Evolutionary conservation across 2,797 vertebrate species (phyloP), one percentile per base, ranked within the genome.

Genomic region (Ptychadena robeensis): DNA sequence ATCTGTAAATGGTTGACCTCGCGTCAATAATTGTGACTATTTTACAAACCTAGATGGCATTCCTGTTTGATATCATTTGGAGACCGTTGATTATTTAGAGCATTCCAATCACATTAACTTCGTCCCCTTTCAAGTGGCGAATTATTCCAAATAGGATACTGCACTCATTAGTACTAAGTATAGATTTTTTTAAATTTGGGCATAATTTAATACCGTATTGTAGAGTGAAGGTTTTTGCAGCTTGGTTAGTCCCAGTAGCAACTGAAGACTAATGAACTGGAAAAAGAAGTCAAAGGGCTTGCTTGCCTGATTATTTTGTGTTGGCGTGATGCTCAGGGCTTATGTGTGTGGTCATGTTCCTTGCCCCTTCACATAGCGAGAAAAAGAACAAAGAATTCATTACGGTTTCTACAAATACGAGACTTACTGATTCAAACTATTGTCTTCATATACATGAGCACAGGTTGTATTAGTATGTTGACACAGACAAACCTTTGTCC

Each of bases 91-190:
- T 64, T 73, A 65, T 73, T 81, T 40, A 44, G 71, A 73, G 69
- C 31, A 71, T 72, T 44, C 40, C 72, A 72, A 73, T 73, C 68
- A 64, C 28, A 34, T 72, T 81, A 73, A 73, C 79, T 81, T 66
- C 37, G 66, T n/a, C n/a, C 14, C 40, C 31, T 80, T 80, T 72
- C 27, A 63, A 80, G 67, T 63, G 30, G 57, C 30, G 38, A 73
- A 73, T 73, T 31, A 73, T 34, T 32, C n/a, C 37, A 65, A 9
- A 65, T 27, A 73, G n/a, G 64, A 32, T 72, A 35, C 22, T 12
- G 69, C 28, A 31, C 31, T 76, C n/a, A 34, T 27, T 72, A 30
- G 25, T 70, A 37, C 48, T 74, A 74, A 63, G 61, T 53, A 77
- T 38, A 53, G 18, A 63, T 63, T 57, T 72, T 69, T 80, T 32